phyloP scores from a whole-genome alignment of 2,113 vertebrate genomes.

The Meriones unguiculatus region DNA sequence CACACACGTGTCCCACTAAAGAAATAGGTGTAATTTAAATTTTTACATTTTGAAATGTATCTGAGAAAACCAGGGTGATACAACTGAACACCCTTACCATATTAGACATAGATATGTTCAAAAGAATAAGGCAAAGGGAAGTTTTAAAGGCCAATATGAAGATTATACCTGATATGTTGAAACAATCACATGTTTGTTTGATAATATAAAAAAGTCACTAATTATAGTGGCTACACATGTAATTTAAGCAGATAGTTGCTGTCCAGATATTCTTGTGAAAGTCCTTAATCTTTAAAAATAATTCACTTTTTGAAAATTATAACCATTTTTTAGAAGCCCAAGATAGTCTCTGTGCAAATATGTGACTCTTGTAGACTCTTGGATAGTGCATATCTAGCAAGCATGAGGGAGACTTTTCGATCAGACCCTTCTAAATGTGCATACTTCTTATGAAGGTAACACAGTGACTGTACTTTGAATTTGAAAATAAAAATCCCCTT shows the following conservation, averaged over 20 bases:
- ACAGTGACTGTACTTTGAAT: neutral
- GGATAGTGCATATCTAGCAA: too few relatives aligned
- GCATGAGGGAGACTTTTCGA: neutral
- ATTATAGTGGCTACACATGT: neutral
- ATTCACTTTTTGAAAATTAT: neutral
- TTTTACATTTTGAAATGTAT: neutral
- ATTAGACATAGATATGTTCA: neutral
- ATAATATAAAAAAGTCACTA: neutral
- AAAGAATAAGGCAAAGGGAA: neutral
- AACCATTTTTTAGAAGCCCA: neutral
- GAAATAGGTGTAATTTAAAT: neutral
- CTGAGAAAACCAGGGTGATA: too few relatives aligned
- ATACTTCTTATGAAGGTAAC: neutral
- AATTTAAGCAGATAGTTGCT: neutral
- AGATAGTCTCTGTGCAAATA: too few relatives aligned
- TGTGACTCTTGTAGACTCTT: neutral
- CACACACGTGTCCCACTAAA: neutral
- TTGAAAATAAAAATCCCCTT: neutral
- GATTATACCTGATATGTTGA: neutral
- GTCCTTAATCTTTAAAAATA: neutral
- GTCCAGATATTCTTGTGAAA: neutral
- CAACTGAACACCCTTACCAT: too few relatives aligned
- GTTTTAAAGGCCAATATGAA: neutral
- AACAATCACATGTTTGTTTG: neutral
- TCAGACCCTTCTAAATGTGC: neutral